phyloP scores from a whole-genome alignment of 2,797 vertebrate genomes.

The Hipposideros larvatus region DNA sequence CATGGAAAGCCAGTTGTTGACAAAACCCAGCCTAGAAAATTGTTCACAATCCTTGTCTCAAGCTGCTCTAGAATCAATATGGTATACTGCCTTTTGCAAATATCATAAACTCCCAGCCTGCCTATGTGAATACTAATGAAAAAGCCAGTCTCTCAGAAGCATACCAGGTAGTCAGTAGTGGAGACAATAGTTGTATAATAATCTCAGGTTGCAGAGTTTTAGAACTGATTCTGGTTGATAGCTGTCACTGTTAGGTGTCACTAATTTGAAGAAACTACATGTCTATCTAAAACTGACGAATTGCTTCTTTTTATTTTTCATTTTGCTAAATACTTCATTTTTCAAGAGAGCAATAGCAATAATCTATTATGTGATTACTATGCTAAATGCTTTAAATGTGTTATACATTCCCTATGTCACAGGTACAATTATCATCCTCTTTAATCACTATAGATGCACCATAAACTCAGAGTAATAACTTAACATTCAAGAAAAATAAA shows the following conservation, averaged over 20 bases:
- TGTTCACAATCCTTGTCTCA: neutral
- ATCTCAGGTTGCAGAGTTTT: neutral
- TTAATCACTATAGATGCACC: neutral
- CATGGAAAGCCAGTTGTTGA: neutral
- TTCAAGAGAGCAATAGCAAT: neutral
- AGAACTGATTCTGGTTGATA: neutral
- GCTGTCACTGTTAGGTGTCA: neutral
- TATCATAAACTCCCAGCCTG: neutral
- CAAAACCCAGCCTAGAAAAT: neutral
- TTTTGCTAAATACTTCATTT: constrained; percentile 22
- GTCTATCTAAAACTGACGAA: neutral
- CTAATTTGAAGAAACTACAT: neutral
- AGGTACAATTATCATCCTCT: neutral
- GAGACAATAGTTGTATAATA: neutral
- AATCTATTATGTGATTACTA: neutral
- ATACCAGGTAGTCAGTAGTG: neutral
- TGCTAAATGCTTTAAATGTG: neutral
- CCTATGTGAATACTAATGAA: neutral
- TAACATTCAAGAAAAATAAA: neutral
- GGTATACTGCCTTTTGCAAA: neutral
- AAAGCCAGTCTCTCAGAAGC: neutral
- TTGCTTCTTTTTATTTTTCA: neutral
- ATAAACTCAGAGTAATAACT: neutral
- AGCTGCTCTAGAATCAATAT: neutral
- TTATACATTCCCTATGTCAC: neutral